Evolutionary conservation across 2,797 vertebrate species (phyloP).

Genomic region (Capromys pilorides): DNA sequence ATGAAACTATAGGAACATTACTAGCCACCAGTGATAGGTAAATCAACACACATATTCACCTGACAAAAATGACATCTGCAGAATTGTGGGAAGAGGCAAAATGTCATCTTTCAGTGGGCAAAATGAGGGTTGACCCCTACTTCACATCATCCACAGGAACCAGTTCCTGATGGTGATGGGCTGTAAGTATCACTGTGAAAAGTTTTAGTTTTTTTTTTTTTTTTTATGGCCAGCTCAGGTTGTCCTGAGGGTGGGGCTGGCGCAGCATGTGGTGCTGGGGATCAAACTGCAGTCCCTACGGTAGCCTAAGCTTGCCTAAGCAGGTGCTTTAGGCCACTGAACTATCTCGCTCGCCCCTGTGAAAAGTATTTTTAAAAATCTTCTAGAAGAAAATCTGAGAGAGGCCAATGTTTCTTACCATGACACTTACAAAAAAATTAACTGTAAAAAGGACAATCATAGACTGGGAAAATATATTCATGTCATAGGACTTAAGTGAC

Average conservation of each 20-base stretch:
- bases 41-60: background rate
- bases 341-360: too few species aligned
- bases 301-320: too few species aligned
- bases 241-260: too few species aligned
- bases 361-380: background rate
- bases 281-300: too few species aligned
- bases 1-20: background rate
- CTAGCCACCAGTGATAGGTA: background rate
- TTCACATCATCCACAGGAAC: background rate
- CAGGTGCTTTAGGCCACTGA: too few species aligned
- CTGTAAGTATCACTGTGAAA: background rate
- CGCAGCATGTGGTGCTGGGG: too few species aligned
- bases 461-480: background rate
- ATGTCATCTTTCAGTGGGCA: background rate
- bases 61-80: background rate
- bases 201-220: too few species aligned
- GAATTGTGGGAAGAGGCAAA: background rate
- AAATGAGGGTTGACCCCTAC: background rate
- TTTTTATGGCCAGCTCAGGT: too few species aligned
- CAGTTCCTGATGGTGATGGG: background rate
- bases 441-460: background rate
- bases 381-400: background rate
- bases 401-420: constrained; percentile 15
- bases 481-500: background rate
- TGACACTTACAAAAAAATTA: background rate